Evolutionary conservation across 2,888 invertebrate species (phyloP), one percentile per base, ranked within the genome.

Genomic region (Agapostemon virescens): DNA sequence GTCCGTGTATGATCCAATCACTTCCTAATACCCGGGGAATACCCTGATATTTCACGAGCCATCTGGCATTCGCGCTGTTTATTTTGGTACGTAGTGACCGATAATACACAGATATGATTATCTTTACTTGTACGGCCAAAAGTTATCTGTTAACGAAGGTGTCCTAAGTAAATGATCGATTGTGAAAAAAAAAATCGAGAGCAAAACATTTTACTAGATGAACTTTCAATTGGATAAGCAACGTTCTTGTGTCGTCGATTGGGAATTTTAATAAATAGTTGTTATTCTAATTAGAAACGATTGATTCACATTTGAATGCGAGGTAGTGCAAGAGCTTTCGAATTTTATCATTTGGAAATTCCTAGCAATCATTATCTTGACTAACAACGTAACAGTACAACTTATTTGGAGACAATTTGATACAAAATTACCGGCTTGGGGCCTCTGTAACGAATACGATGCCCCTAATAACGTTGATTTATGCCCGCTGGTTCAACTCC

Each of bases 391-490:
- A n/a, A 77, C 23, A 38, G 58, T 61, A 58, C 69, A 72, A 87
- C 85, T 87, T 90, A 91, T 90, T 90, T 90, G 89, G 88, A 89
- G 88, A 91, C 91, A 92, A 91, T 92, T 92, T 91, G 91, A 91
- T 92, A 90, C 89, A 88, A 90, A 92, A 92, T 91, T 90, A 91
- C 90, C 89, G 84, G 90, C 86, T 86, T 86, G 90, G 86, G 89
- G 85, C 83, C 83, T 78, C 84, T 87, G 83, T 82, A 84, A 86
- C 88, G 91, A 91, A 92, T 90, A 91, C 87, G 92, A 92, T 88
- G 90, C 92, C 90, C 89, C 88, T 91, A 92, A 92, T 92, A 92
- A 92, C 91, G 90, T 90, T 92, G 92, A 92, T 92, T 92, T 92
- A 92, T 92, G 90, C 81, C 84, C 87, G 84, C 87, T 88, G 89